Evolutionary conservation across 2,888 invertebrate species (phyloP).

Genomic region (Cheilosia impressa): DNA sequence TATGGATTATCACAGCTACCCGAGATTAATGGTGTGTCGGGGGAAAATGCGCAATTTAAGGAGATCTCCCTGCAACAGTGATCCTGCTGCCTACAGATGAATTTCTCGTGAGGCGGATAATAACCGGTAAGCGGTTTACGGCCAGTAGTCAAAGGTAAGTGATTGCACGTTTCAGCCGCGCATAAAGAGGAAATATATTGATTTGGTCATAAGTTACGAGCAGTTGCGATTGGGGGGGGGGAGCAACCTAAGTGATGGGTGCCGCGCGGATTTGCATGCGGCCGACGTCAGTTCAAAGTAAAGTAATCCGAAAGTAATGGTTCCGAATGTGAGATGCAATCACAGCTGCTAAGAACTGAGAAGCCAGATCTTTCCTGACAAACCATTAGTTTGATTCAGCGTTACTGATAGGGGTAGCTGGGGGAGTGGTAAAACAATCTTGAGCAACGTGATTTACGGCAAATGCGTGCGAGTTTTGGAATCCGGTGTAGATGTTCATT

Average conservation of each 20-base stretch:
- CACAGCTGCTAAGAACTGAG: constrained; percentile 14
- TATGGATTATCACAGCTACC: constrained; percentile 76
- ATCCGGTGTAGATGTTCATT: no score
- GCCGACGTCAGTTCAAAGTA: constrained; percentile 22
- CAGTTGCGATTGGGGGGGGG: constrained; percentile 2
- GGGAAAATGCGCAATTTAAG: constrained; percentile 58
- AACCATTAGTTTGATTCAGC: constrained; percentile 47
- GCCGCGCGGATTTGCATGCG: constrained; percentile 18
- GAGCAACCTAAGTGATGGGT: constrained; percentile 47
- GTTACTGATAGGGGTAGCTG: constrained; percentile 18
- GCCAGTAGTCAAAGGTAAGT: constrained; percentile 56
- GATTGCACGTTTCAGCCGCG: constrained; percentile 50
- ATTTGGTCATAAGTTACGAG: constrained; percentile 67
- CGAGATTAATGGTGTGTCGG: constrained; percentile 79
- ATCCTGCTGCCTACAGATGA: constrained; percentile 76
- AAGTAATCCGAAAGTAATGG: constrained; percentile 68
- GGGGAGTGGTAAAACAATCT: not conserved
- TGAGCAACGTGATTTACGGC: no score
- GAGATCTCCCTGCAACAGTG: constrained; percentile 26
- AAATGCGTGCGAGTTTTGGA: no score
- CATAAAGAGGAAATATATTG: constrained; percentile 60
- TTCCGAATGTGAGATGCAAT: constrained; percentile 55
- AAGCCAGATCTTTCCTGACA: constrained; percentile 36
- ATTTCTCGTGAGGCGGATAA: constrained; percentile 69
- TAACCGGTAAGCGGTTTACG: constrained; percentile 67